These are phyloP conservation scores for Phrixothrix hirtus DNA, from an alignment of 2,888 invertebrate genomes.

Conservation along the genomic window DNA sequence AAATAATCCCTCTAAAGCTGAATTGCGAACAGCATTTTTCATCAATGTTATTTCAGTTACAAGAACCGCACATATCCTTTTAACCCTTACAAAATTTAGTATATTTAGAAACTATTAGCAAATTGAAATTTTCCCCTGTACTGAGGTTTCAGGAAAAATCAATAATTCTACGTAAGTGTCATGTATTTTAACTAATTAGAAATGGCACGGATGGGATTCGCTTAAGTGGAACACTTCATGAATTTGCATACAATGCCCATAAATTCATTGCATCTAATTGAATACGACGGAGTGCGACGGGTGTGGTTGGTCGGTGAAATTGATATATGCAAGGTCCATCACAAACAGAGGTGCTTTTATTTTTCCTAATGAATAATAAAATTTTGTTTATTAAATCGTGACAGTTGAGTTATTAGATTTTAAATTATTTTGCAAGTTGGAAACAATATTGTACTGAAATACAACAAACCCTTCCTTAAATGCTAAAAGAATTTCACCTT, in stretches of 20 bases:
- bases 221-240: slow-evolving; percentile 32
- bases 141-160: background rate
- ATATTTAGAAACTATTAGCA: background rate
- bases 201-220: slow-evolving; percentile 22
- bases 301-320: slow-evolving; percentile 22
- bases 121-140: background rate
- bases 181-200: slow-evolving; percentile 1
- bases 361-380: background rate
- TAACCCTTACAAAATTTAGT: too few species aligned
- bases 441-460: too few species aligned
- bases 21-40: too few species aligned
- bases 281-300: slow-evolving; percentile 41
- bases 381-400: background rate
- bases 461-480: too few species aligned
- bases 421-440: too few species aligned
- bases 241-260: slow-evolving; percentile 45
- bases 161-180: background rate
- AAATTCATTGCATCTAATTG: slow-evolving; percentile 48
- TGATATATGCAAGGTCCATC: slow-evolving; percentile 28
- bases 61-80: too few species aligned
- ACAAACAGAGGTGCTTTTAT: slow-evolving; percentile 5
- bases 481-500: background rate
- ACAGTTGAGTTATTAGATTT: too few species aligned
- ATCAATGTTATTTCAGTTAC: too few species aligned
- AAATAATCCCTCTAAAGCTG: too few species aligned